Conservation (phyloP, 2,797 vertebrate genomes). For the Macropus fuliginosus region DNA sequence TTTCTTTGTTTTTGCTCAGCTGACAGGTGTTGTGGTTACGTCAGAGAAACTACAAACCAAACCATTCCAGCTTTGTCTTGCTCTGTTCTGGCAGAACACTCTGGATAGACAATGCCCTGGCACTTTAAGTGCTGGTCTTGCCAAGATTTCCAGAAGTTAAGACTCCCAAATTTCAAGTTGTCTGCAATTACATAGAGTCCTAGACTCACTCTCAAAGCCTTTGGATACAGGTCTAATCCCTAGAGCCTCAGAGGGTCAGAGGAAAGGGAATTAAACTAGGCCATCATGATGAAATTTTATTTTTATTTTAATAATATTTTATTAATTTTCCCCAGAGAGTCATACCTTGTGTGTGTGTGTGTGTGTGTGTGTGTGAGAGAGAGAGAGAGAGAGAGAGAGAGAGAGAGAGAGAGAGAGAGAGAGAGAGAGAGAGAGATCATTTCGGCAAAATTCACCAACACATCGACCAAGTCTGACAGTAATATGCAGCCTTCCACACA, state of each 20-base stretch:
- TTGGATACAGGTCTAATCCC: neutral
- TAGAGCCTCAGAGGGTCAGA: neutral
- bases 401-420: no score
- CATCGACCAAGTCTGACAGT: neutral
- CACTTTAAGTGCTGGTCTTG: neutral
- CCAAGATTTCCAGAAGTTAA: conserved; percentile 10
- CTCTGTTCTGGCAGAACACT: neutral
- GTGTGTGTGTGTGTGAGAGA: no score
- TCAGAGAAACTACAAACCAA: conserved; percentile 25
- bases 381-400: no score
- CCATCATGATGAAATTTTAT: conserved; percentile 8
- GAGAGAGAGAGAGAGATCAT: neutral
- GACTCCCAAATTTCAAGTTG: neutral
- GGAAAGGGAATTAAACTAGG: neutral
- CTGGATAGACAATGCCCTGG: neutral
- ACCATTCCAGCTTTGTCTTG: conserved; percentile 23
- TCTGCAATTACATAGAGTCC: neutral
- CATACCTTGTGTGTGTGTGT: no score
- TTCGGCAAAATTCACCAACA: neutral
- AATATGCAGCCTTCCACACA: neutral
- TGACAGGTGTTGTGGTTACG: conserved; percentile 25
- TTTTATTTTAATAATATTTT: neutral
- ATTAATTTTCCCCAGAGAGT: neutral
- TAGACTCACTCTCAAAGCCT: conserved; percentile 1
- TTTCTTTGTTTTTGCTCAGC: conserved; percentile 37